phyloP scores from a whole-genome alignment of 2,888 invertebrate species.

The Malacosoma neustria region DNA sequence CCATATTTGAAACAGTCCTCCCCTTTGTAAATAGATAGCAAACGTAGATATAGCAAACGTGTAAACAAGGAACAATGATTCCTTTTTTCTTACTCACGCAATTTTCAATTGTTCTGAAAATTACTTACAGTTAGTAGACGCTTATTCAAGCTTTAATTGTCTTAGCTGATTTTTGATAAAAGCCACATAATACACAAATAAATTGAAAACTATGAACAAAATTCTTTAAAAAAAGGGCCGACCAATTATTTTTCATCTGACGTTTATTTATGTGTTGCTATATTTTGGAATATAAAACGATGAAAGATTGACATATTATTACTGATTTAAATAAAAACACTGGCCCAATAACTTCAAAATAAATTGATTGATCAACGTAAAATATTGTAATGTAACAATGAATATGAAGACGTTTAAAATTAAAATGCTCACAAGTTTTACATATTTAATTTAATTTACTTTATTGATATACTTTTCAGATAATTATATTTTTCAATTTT shows the following conservation, averaged over 20 bases:
- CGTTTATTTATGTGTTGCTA: conserved; percentile 23
- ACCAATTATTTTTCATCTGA: conserved; percentile 39
- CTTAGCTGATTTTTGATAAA: conserved; percentile 38
- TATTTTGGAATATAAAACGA: conserved; percentile 4
- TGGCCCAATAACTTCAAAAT: too few relatives aligned
- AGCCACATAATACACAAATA: conserved; percentile 57
- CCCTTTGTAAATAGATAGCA: conserved; percentile 63
- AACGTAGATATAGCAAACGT: conserved; percentile 52
- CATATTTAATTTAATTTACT: too few relatives aligned
- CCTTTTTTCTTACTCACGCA: conserved; percentile 19
- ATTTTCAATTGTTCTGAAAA: not conserved
- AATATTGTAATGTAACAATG: too few relatives aligned
- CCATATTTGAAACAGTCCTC: conserved; percentile 40
- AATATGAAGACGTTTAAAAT: too few relatives aligned
- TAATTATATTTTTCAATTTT: too few relatives aligned
- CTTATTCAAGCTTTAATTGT: conserved; percentile 31
- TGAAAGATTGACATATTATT: too few relatives aligned
- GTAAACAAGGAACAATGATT: conserved; percentile 53
- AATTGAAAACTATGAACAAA: conserved; percentile 43
- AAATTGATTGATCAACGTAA: too few relatives aligned
- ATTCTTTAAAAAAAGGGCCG: conserved; percentile 37
- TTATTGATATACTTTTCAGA: too few relatives aligned
- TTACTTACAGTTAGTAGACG: conserved; percentile 44
- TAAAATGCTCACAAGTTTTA: too few relatives aligned
- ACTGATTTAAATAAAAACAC: too few relatives aligned